A percentile compares a stretch with the other conserved stretches of the same genome.
These are phyloP conservation scores for Halocynthia aurantium DNA, from an alignment of 23 tunicate species.

Conservation along the genomic window DNA sequence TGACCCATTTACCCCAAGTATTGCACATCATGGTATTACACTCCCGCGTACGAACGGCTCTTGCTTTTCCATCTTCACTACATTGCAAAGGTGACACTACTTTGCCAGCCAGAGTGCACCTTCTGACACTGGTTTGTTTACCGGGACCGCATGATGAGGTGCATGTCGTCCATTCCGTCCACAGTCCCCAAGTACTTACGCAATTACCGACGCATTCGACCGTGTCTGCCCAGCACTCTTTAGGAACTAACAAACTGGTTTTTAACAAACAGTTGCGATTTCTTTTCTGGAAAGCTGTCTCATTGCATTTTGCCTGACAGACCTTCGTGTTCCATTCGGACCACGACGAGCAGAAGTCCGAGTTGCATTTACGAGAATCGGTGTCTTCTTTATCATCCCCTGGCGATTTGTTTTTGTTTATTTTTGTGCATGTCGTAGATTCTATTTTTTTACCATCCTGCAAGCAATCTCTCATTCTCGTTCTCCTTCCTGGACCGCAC, in stretches of 20 bases:
- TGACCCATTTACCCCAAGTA: neutral
- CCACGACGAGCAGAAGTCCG: neutral
- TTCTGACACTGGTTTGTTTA: conserved; percentile 3
- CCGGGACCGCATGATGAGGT: neutral
- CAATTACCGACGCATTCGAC: neutral
- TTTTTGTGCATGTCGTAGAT: neutral
- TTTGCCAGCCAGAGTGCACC: neutral
- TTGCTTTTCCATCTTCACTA: neutral
- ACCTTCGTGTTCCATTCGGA: neutral
- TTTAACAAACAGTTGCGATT: neutral
- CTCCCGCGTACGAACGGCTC: neutral
- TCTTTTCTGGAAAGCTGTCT: neutral
- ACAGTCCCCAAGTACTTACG: neutral
- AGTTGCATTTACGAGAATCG: neutral
- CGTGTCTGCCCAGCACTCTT: neutral
- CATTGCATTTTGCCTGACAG: neutral
- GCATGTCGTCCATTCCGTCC: conserved; percentile 1
- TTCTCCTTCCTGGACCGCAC: conserved; percentile 2
- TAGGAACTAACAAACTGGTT: neutral
- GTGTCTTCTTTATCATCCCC: neutral
- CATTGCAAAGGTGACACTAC: neutral
- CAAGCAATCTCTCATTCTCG: neutral
- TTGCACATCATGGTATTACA: conserved; percentile 7
- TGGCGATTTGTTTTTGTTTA: neutral
- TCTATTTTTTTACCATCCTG: neutral